Base-by-base conservation (phyloP, 53 echinoderm and acorn worm genomes). In the Arbacia lixula region DNA sequence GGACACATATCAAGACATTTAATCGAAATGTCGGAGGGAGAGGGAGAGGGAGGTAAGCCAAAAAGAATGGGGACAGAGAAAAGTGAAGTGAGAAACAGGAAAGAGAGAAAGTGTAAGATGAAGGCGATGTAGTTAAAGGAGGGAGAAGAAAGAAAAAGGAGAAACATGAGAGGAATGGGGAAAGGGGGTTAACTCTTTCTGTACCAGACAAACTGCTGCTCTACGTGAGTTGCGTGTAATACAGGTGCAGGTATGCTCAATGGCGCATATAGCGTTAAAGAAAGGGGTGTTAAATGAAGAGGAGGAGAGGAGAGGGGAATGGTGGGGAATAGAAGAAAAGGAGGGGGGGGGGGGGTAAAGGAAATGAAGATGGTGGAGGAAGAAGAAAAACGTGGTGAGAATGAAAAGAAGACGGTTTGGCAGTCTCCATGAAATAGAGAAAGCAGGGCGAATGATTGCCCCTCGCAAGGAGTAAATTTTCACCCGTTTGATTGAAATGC, bases 401-500 rank as follows among this genome's bases (percentile, higher is more conserved):
- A 16, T 19, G 19, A 38, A 36, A 2, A 2, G 66, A 19, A 2
- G 12, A 21, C 20, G 66, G 12, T 56, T 36, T n/a, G 66, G 66
- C 38, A 38, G 22, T 66, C 36, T 38, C 36, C 6, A 21, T 38
- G 9, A 19, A 31, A 19, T 32, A 32, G 63, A 63, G 63, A 12
- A 66, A 38, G 38, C 38, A 38, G 38, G 38, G 37, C 36, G 66
- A 36, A 38, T 66, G 66, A 66, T 66, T 66, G 66, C 36, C 36
- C 38, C 38, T 66, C 16, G 37, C 36, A 66, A n/a, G n/a, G 34
- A 58, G 20, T 36, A 21, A 66, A 66, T 37, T 66, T 66, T 38
- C 66, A 66, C 66, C 21, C 36, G 66, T 66, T 66, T 66, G 21
- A 22, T 37, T 66, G 36, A 38, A 66, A 66, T 66, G 66, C 37